Evolutionary conservation across 2,888 invertebrate species (phyloP), one percentile per base, ranked within the genome.

Genomic region (Stegana nigrithorax): DNA sequence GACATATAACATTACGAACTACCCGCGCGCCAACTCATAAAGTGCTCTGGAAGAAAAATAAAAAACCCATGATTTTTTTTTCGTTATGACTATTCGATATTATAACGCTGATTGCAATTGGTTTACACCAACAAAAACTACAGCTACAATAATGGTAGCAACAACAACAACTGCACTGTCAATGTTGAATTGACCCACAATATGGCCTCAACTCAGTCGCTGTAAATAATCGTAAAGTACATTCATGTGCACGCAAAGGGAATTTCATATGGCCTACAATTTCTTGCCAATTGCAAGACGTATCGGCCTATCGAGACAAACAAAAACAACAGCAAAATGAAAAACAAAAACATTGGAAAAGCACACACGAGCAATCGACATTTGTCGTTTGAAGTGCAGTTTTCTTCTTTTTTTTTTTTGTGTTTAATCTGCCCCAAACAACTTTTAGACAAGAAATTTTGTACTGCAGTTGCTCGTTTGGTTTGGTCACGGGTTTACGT

Each of bases 181-280:
- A 32, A 26, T 23, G 47, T 17, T 7, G 2, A 47, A 21, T 55
- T 36, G 53, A 55, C 53, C 53, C 53, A 55, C 27, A 51, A 51
- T 29, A 29, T 51, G 26, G 51, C 23, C 27, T 19, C 26, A 29
- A 36, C 29, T 29, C 10, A 10, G 10, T 7, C 29, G 14, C 36
- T 36, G 10, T 29, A 29, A 6, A 29, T n/a, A 10, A 39, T n/a
- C 39, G 5, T 39, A 39, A 39, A 10, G n/a, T 32, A 32, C 39
- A n/a, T n/a, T 39, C 39, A 39, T 39, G 39, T 39, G 14, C 10
- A 39, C n/a, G n/a, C n/a, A n/a, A 36, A 47, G 47, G 47, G 47
- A 47, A 47, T 25, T 47, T 23, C 51, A 51, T n/a, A 2, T 26
- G 36, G 36, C 17, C 36, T 55, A 32, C 14, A n/a, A n/a, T 55